Conservation (phyloP, 2,113 vertebrate species). For the Oriolus oriolus region DNA sequence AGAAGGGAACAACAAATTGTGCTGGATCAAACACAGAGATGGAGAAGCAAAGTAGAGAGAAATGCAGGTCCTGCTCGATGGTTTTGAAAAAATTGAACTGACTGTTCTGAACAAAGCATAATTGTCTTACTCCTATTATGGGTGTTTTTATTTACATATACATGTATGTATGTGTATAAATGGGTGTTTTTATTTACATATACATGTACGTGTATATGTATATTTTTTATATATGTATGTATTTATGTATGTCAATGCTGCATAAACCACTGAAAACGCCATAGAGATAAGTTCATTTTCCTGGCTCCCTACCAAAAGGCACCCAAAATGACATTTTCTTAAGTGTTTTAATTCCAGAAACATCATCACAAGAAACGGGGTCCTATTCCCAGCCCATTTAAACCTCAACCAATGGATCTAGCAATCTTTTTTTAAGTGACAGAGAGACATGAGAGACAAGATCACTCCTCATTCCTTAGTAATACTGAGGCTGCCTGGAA, state of each 20-base stretch:
- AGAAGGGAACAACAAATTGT: background rate
- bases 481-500: background rate
- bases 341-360: background rate
- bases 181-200: too few relatives aligned
- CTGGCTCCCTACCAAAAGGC: background rate
- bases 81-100: background rate
- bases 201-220: fast-evolving
- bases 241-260: background rate
- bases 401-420: background rate
- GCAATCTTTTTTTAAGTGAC: background rate
- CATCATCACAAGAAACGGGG: background rate
- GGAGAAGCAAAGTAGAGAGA: background rate
- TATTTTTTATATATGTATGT: too few relatives aligned
- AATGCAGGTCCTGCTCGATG: background rate
- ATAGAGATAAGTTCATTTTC: background rate
- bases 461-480: background rate
- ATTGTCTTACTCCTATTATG: background rate
- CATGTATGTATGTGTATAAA: fast-evolving
- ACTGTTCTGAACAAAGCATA: background rate
- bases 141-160: background rate
- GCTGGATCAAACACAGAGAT: background rate
- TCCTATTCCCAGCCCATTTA: background rate
- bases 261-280: background rate
- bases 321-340: background rate
- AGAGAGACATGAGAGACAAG: background rate